phyloP scores from a whole-genome alignment of 2,888 invertebrate genomes.

The Miltochrista miniata region DNA sequence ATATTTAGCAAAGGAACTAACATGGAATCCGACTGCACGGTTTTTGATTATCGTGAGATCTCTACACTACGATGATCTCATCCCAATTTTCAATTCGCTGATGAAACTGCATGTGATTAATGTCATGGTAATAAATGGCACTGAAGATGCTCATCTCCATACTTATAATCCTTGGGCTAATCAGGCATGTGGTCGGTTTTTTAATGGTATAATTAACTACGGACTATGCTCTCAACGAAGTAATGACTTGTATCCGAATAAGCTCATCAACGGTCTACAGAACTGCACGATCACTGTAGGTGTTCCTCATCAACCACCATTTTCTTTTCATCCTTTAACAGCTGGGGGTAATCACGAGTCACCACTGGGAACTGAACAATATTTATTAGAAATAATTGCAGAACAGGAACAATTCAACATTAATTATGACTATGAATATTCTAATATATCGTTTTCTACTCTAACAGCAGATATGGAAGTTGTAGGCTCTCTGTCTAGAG shows the following conservation, averaged over 20 bases:
- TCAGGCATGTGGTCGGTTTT: slow-evolving; percentile 56
- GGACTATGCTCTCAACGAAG: slow-evolving; percentile 44
- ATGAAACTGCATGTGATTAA: slow-evolving; percentile 39
- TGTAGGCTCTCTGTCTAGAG: slow-evolving; percentile 8
- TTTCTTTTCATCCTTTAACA: slow-evolving; percentile 31
- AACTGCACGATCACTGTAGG: slow-evolving; percentile 50
- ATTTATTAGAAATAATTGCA: slow-evolving; percentile 13
- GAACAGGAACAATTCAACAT: slow-evolving; percentile 16
- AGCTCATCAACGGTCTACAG: slow-evolving; percentile 42
- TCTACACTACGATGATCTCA: slow-evolving; percentile 21
- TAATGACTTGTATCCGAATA: slow-evolving; percentile 39
- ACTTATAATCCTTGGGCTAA: slow-evolving; percentile 60
- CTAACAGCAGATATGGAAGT: slow-evolving; percentile 13
- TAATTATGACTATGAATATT: slow-evolving; percentile 3
- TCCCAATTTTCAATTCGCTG: slow-evolving; percentile 43
- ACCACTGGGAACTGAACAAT: slow-evolving; percentile 17
- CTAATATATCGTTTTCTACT: not conserved
- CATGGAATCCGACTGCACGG: slow-evolving; percentile 47
- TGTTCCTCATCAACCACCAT: slow-evolving; percentile 52
- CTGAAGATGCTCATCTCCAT: slow-evolving; percentile 41
- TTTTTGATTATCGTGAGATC: slow-evolving; percentile 41
- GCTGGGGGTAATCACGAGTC: not conserved
- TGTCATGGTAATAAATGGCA: slow-evolving; percentile 47
- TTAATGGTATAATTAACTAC: slow-evolving; percentile 40
- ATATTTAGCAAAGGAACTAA: slow-evolving; percentile 28